Conservation (phyloP, 2,888 invertebrate species). For the Eupithecia tripunctaria region DNA sequence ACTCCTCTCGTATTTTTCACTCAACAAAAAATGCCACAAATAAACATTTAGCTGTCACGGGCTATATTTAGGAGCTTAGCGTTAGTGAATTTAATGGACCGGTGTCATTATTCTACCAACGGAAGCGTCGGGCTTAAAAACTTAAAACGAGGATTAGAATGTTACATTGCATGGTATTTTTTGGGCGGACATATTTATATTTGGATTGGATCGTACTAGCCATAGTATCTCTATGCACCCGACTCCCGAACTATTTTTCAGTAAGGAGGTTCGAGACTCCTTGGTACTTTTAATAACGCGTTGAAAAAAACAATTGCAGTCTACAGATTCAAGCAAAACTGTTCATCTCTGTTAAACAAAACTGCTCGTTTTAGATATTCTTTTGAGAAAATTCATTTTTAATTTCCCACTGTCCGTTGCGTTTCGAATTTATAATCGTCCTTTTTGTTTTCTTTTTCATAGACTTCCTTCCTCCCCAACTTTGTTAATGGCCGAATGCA, state of each 20-base stretch:
- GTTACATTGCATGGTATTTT: conserved; percentile 18
- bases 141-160: conserved; percentile 35
- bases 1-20: conserved; percentile 16
- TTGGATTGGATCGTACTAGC: neutral
- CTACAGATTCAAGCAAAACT: neutral
- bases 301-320: neutral
- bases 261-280: neutral
- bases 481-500: conserved; percentile 10
- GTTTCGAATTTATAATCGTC: conserved; percentile 19
- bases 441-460: conserved; percentile 1
- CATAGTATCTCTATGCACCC: too few species aligned
- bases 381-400: conserved; percentile 25
- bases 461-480: conserved; percentile 5
- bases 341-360: neutral
- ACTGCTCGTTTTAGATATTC: conserved; percentile 7
- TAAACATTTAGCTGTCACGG: conserved; percentile 71
- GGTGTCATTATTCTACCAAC: conserved; percentile 73
- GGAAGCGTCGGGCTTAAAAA: conserved; percentile 58
- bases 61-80: conserved; percentile 72
- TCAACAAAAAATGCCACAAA: conserved; percentile 65
- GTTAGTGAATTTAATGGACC: conserved; percentile 70
- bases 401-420: conserved; percentile 18
- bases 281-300: neutral
- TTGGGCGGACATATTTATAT: conserved; percentile 19
- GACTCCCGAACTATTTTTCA: neutral